phyloP scores from a whole-genome alignment of 2,113 vertebrate species.

The Leptosomus discolor region DNA sequence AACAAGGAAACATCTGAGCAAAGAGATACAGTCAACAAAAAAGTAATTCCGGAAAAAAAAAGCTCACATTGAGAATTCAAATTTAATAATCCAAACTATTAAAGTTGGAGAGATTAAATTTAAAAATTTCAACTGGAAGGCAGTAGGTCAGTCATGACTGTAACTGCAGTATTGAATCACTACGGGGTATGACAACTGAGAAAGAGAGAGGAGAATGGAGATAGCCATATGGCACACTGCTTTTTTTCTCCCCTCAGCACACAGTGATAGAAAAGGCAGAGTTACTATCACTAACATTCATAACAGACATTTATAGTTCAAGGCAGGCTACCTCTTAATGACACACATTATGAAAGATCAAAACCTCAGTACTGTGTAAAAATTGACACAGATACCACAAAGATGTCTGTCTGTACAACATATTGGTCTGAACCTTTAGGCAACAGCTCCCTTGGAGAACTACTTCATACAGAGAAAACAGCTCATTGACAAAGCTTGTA shows the following conservation, averaged over 20 bases:
- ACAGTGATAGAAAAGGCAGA: not conserved
- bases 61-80: not conserved
- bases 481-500: not conserved
- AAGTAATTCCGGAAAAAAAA: not conserved
- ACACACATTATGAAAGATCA: not conserved
- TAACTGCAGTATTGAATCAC: not conserved
- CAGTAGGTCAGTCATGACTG: not conserved
- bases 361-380: not conserved
- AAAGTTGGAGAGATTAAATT: not conserved
- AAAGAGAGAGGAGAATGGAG: not conserved
- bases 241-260: not conserved
- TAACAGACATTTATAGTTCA: not conserved
- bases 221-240: rapidly evolving
- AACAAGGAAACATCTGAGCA: not conserved
- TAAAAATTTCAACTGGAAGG: not conserved
- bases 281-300: not conserved
- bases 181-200: not conserved
- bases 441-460: not conserved
- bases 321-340: not conserved
- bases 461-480: not conserved
- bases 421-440: not conserved
- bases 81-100: not conserved
- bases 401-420: not conserved
- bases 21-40: not conserved
- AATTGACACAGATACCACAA: not conserved